These are phyloP conservation scores for Amblyornis subalaris DNA, from an alignment of 2,113 vertebrate species.

Conservation along the genomic window DNA sequence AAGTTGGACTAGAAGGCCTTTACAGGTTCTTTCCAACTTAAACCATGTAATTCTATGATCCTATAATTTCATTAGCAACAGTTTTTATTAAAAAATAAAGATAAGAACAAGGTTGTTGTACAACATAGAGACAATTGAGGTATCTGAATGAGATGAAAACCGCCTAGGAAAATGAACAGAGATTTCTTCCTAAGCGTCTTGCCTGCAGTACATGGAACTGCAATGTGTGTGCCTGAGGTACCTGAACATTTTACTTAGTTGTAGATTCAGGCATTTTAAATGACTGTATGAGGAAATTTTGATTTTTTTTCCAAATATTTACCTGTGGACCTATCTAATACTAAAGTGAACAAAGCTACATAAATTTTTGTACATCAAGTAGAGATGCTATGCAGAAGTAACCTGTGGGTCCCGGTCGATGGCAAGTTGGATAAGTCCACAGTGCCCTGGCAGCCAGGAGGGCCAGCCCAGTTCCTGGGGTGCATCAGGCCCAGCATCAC, in stretches of 20 bases:
- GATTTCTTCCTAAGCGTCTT: background rate
- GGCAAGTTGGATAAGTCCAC: background rate
- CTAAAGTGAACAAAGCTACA: background rate
- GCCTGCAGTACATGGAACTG: background rate
- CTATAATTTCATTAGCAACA: background rate
- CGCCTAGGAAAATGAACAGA: background rate
- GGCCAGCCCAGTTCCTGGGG: fast-evolving
- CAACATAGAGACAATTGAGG: background rate
- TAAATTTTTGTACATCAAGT: background rate
- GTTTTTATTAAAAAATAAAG: background rate
- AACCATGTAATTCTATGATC: background rate
- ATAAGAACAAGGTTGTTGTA: background rate
- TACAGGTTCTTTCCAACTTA: background rate
- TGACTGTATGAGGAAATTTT: background rate
- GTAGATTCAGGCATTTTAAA: background rate
- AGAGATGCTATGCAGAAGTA: background rate
- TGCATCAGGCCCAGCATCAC: fast-evolving
- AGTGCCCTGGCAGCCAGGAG: background rate
- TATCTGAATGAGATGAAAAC: background rate
- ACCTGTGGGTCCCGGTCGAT: fast-evolving
- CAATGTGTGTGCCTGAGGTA: background rate
- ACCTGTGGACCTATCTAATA: background rate
- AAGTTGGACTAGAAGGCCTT: background rate
- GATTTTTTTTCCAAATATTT: background rate
- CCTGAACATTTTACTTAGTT: background rate